Evolutionary conservation across 92 coral and sea anemone genomes (phyloP).

Genomic region (Epizoanthus illoricatus): DNA sequence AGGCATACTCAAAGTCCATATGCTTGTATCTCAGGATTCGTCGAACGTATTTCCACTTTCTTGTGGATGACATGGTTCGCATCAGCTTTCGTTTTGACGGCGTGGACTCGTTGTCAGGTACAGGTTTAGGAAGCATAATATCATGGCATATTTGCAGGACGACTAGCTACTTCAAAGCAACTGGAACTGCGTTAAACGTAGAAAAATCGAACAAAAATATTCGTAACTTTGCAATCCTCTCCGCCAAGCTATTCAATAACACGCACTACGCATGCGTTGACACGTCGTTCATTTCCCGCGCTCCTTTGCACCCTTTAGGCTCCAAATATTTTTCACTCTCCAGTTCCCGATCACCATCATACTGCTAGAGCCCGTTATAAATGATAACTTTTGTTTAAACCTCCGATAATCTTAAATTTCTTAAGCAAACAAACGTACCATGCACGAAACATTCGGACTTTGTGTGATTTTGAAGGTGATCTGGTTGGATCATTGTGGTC

Average conservation of each 20-base stretch:
- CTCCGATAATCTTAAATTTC: too few species aligned
- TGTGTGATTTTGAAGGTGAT: too few species aligned
- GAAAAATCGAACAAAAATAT: not conserved
- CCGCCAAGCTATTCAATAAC: not conserved
- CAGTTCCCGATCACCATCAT: too few species aligned
- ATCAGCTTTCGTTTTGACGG: conserved; percentile 70
- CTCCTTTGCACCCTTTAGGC: too few species aligned
- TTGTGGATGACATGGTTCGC: conserved; percentile 76
- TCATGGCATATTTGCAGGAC: conserved; percentile 13
- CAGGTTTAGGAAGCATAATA: conserved; percentile 47
- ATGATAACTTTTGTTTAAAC: too few species aligned
- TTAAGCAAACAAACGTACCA: too few species aligned
- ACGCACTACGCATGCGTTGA: conserved; percentile 85
- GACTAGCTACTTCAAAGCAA: not conserved
- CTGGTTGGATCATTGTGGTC: too few species aligned
- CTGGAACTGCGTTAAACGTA: not conserved
- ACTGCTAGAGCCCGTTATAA: too few species aligned
- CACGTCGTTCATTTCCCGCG: conserved; percentile 61
- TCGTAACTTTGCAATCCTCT: not conserved
- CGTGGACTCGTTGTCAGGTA: conserved; percentile 74
- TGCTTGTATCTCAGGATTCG: conserved; percentile 92
- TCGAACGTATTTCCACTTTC: conserved; percentile 90
- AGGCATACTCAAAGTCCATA: conserved; percentile 99
- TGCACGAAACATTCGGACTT: too few species aligned
- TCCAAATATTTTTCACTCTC: too few species aligned